Evolutionary conservation across 2,797 vertebrate genomes (phyloP).

Genomic region (Pseudomugil tenellus): DNA sequence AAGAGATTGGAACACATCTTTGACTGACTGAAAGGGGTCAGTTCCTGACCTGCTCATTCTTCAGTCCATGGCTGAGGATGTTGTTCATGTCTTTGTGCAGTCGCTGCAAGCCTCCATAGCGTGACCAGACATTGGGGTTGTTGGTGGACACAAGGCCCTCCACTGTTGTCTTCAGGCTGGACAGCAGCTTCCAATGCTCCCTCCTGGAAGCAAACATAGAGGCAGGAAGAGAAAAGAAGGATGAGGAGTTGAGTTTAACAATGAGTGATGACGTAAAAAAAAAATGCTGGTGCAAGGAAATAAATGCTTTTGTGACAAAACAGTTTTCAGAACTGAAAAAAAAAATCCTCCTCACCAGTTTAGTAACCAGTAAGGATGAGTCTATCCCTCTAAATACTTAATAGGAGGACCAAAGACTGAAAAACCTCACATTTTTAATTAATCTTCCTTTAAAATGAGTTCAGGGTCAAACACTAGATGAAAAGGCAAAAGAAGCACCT

Average conservation of each 20-base stretch:
- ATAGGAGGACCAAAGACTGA: too few relatives aligned
- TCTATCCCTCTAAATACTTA: neutral
- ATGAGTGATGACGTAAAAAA: conserved; percentile 38
- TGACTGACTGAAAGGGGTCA: neutral
- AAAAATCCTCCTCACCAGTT: conserved; percentile 24
- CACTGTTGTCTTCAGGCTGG: conserved; percentile 94
- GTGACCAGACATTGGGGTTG: conserved; percentile 96
- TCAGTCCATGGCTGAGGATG: conserved; percentile 93
- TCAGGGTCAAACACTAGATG: neutral
- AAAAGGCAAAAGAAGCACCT: neutral
- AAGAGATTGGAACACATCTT: neutral
- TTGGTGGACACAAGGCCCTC: conserved; percentile 94
- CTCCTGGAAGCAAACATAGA: conserved; percentile 72
- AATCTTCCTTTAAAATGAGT: too few relatives aligned
- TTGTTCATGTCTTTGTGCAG: conserved; percentile 97
- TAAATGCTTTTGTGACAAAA: conserved; percentile 14
- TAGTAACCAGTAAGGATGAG: neutral
- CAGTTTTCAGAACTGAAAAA: conserved; percentile 11
- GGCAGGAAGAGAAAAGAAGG: conserved; percentile 11
- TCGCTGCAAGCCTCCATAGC: conserved; percentile 94
- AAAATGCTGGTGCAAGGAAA: conserved; percentile 48
- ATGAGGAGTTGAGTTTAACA: conserved; percentile 13
- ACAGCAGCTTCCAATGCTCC: conserved; percentile 95
- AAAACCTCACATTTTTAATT: too few relatives aligned
- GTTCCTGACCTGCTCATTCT: conserved; percentile 88